Conservation (phyloP, 2,888 invertebrate species). For the Odiellus spinosus region DNA sequence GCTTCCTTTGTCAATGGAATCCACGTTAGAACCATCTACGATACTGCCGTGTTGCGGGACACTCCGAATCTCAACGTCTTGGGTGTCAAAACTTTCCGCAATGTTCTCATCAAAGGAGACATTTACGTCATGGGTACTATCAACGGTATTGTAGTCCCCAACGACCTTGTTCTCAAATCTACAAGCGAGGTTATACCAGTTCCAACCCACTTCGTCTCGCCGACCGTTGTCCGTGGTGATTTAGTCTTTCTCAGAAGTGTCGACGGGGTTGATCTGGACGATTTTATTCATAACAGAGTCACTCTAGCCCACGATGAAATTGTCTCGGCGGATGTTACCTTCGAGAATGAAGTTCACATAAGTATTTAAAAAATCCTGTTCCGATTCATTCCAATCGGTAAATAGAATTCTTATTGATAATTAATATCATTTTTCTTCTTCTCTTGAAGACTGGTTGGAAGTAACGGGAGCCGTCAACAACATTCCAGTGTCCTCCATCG, state of each 20-base stretch:
- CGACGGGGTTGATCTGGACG: slow-evolving; percentile 5
- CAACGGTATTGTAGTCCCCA: not conserved
- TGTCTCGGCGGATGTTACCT: slow-evolving; percentile 3
- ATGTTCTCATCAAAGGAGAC: not conserved
- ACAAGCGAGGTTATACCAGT: slow-evolving; percentile 6
- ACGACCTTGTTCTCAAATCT: slow-evolving; percentile 6
- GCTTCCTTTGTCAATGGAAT: too few relatives aligned
- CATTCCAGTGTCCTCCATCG: not conserved
- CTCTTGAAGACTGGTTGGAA: too few relatives aligned
- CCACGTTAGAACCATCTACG: too few relatives aligned
- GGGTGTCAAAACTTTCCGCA: not conserved
- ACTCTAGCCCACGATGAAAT: slow-evolving; percentile 4
- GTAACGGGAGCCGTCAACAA: not conserved
- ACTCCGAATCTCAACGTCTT: too few relatives aligned
- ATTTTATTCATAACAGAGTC: slow-evolving; percentile 3
- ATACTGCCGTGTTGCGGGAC: too few relatives aligned
- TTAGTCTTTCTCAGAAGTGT: slow-evolving; percentile 3
- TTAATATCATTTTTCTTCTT: too few relatives aligned
- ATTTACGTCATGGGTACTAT: not conserved
- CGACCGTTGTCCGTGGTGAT: not conserved
- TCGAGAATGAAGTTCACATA: not conserved
- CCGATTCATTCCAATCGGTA: too few relatives aligned
- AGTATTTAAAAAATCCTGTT: too few relatives aligned
- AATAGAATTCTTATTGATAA: too few relatives aligned
- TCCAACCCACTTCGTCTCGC: not conserved